Percentiles rank a stretch among this genome's conserved stretches.
phyloP scores from a whole-genome alignment of 2,113 vertebrate species.

The Taxidea taxus region DNA sequence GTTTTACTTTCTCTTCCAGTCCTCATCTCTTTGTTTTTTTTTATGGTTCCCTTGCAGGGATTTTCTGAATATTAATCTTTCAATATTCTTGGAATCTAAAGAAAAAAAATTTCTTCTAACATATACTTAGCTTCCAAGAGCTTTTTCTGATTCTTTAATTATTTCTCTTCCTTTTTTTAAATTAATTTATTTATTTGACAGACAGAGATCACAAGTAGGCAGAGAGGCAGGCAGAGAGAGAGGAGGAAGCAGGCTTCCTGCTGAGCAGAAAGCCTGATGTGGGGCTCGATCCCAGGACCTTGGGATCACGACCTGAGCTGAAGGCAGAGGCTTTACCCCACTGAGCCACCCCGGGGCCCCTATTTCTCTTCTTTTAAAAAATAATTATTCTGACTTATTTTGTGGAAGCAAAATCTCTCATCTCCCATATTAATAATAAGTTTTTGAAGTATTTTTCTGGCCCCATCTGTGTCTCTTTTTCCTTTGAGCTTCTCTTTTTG shows the following conservation, averaged over 20 bases:
- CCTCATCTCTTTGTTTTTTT: background rate
- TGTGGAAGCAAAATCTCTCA: constrained; percentile 2
- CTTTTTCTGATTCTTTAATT: background rate
- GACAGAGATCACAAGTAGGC: too few relatives aligned
- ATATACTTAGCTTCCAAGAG: background rate
- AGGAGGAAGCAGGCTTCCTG: too few relatives aligned
- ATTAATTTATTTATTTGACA: too few relatives aligned
- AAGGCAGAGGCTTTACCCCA: too few relatives aligned
- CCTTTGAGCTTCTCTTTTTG: background rate
- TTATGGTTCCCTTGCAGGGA: background rate
- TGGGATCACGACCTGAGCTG: too few relatives aligned
- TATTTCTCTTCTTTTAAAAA: background rate
- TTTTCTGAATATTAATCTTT: background rate
- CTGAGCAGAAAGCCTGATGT: too few relatives aligned
- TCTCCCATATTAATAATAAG: background rate
- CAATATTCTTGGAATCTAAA: background rate
- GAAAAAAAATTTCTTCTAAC: background rate
- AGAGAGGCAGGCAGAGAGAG: too few relatives aligned
- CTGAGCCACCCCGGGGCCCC: too few relatives aligned
- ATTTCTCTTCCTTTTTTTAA: background rate
- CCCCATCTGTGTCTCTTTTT: background rate
- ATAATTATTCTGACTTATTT: background rate
- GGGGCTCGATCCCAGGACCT: too few relatives aligned
- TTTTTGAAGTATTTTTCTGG: background rate
- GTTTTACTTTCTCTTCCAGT: background rate